Percentiles rank a stretch among this genome's conserved stretches.
Conservation (phyloP, 2,888 invertebrate genomes). For the Eledona agricola region DNA sequence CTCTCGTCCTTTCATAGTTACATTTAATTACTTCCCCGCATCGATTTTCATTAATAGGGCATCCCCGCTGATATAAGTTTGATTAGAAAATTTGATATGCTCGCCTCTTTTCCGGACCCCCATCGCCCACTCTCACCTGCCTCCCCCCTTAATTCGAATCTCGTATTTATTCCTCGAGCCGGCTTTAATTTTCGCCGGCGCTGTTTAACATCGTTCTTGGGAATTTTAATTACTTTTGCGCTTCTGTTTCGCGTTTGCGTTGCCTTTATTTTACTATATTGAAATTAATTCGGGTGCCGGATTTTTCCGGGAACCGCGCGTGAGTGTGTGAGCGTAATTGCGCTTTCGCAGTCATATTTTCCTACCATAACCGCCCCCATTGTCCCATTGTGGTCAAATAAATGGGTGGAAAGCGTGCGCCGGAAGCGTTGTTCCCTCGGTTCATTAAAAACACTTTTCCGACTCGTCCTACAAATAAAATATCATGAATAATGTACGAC, state of each 20-base stretch:
- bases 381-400: too few relatives aligned
- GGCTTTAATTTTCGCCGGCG: conserved; percentile 59
- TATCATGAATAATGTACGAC: conserved; percentile 42
- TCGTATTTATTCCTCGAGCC: conserved; percentile 58
- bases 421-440: too few relatives aligned
- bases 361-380: too few relatives aligned
- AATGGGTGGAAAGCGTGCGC: too few relatives aligned
- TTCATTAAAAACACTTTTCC: too few relatives aligned
- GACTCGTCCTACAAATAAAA: conserved; percentile 5
- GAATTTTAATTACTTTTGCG: conserved; percentile 61
- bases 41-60: conserved; percentile 13
- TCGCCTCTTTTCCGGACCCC: conserved; percentile 1
- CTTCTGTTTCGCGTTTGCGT: conserved; percentile 56
- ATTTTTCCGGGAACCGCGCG: too few relatives aligned
- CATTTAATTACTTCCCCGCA: conserved; percentile 29
- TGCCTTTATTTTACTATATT: conserved; percentile 51
- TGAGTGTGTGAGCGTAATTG: too few relatives aligned
- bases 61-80: conserved; percentile 22
- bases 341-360: too few relatives aligned
- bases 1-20: too few relatives aligned
- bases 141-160: conserved; percentile 54
- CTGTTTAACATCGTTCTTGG: conserved; percentile 57
- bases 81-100: conserved; percentile 35
- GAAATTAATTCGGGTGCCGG: conserved; percentile 47
- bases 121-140: conserved; percentile 24